Evolutionary conservation across 2,113 vertebrate genomes (phyloP).

Genomic region (Rostratula benghalensis): DNA sequence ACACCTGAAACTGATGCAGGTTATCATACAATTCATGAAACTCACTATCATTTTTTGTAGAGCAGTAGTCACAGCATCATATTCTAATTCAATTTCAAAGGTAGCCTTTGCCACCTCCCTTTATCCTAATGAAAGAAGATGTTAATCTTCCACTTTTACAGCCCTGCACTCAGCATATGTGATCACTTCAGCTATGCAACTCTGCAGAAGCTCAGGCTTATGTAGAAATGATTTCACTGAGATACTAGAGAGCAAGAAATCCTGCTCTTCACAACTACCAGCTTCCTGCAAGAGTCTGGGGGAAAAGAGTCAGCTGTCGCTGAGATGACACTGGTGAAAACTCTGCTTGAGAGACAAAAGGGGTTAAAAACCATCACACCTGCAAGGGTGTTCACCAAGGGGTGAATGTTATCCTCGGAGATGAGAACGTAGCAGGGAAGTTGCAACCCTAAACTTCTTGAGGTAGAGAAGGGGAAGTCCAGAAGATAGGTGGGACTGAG

Average conservation of each 20-base stretch:
- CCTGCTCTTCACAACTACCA: background rate
- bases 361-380: background rate
- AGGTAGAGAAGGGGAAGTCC: background rate
- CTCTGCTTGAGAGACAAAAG: background rate
- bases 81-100: slow-evolving; percentile 21
- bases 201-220: background rate
- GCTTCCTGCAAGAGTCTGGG: background rate
- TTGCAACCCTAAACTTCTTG: background rate
- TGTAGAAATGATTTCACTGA: background rate
- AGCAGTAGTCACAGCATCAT: background rate
- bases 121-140: background rate
- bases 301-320: background rate
- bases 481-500: background rate
- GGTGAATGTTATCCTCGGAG: background rate
- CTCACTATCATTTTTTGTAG: background rate
- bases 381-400: background rate
- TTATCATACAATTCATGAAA: background rate
- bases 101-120: background rate
- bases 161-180: background rate
- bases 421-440: background rate
- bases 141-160: background rate
- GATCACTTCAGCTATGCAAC: background rate
- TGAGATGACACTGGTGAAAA: background rate
- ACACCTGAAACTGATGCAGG: background rate
- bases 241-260: background rate